Conservation (phyloP, 2,113 vertebrate species). For the Notechis scutatus region DNA sequence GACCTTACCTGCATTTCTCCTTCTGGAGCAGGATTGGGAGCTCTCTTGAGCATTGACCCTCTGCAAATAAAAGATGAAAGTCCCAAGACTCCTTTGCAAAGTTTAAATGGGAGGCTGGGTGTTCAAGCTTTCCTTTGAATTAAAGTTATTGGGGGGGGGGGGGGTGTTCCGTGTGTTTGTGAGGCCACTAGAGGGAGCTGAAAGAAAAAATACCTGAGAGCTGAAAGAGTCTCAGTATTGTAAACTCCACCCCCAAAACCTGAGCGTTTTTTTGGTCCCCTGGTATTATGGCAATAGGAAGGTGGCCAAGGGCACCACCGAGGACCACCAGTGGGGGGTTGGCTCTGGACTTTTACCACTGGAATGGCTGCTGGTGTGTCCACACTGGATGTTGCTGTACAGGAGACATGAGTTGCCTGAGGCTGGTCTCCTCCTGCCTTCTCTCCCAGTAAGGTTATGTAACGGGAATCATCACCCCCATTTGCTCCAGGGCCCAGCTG, state of each 20-base stretch:
- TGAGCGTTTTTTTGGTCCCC: not conserved
- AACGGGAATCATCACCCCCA: not conserved
- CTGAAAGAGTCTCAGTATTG: rapidly evolving
- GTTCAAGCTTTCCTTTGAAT: not conserved
- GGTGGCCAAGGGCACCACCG: not conserved
- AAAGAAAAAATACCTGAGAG: slow-evolving; percentile 29
- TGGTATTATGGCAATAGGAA: not conserved
- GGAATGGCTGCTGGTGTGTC: too few species aligned
- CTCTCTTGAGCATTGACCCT: not conserved
- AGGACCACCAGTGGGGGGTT: too few species aligned
- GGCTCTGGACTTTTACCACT: not conserved
- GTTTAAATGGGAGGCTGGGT: not conserved
- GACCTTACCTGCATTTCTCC: not conserved
- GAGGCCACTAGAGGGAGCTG: slow-evolving; percentile 66
- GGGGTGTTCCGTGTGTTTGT: slow-evolving; percentile 42
- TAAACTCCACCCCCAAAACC: slow-evolving; percentile 1
- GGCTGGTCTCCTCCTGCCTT: not conserved
- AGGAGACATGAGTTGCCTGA: not conserved
- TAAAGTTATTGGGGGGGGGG: not conserved
- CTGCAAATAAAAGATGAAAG: not conserved
- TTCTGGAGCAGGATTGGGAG: not conserved
- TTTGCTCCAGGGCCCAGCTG: not conserved
- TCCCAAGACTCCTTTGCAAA: not conserved
- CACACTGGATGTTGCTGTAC: too few species aligned
- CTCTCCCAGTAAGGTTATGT: not conserved